Evolutionary conservation across 2,113 vertebrate species (phyloP).

Genomic region (Mesoclemmys tuberculata): DNA sequence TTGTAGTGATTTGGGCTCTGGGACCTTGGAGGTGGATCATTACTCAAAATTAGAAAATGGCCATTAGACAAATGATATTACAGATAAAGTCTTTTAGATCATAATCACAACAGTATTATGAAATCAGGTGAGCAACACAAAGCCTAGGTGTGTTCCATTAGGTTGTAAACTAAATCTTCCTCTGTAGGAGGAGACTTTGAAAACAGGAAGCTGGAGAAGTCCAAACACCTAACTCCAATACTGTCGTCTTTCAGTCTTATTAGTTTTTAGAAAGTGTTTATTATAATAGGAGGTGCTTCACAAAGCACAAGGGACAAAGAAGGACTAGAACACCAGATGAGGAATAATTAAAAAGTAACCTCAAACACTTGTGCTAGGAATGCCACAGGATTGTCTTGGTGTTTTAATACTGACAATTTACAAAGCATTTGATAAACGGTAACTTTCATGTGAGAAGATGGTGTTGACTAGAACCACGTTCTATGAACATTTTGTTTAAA

Average conservation of each 20-base stretch:
- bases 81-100: not conserved
- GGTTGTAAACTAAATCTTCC: not conserved
- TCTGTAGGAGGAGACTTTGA: not conserved
- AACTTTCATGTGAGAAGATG: not conserved
- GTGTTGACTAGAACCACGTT: not conserved
- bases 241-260: not conserved
- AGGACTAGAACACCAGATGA: not conserved
- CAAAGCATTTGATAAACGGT: not conserved
- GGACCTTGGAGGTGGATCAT: not conserved
- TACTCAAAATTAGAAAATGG: not conserved
- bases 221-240: not conserved
- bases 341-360: not conserved
- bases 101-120: not conserved
- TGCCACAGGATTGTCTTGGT: not conserved
- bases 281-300: not conserved
- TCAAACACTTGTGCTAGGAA: not conserved
- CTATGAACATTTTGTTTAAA: not conserved
- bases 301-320: not conserved
- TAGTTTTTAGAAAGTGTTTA: not conserved
- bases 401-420: not conserved
- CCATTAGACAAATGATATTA: not conserved
- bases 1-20: not conserved
- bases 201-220: rapidly evolving
- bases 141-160: not conserved
- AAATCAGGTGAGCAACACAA: not conserved